Conservation (phyloP, 2,888 invertebrate genomes). For the Holacanthella duospinosa region DNA sequence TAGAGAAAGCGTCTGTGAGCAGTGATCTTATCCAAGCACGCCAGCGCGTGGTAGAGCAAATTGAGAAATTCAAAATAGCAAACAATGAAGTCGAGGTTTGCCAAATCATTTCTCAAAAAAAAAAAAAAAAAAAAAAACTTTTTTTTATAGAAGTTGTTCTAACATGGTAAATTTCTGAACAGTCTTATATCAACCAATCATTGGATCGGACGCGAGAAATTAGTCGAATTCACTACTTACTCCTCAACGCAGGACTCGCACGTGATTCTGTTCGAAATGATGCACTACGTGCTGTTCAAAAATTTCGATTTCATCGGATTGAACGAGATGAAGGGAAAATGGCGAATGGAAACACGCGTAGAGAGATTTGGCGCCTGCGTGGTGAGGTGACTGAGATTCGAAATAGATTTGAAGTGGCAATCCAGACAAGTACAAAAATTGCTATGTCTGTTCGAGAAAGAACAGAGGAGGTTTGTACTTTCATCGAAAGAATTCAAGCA, state of each 20-base stretch:
- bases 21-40: slow-evolving; percentile 23
- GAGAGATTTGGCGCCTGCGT: slow-evolving; percentile 23
- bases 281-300: slow-evolving; percentile 25
- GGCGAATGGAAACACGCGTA: slow-evolving; percentile 22
- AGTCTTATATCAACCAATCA: slow-evolving; percentile 14
- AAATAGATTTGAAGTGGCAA: slow-evolving; percentile 22
- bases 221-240: slow-evolving; percentile 22
- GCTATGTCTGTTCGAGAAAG: slow-evolving; percentile 26
- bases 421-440: slow-evolving; percentile 16
- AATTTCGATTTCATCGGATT: slow-evolving; percentile 20
- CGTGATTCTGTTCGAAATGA: slow-evolving; percentile 28
- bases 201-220: slow-evolving; percentile 17
- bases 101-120: too few relatives aligned
- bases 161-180: too few relatives aligned
- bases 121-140: too few relatives aligned
- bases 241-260: slow-evolving; percentile 27
- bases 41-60: slow-evolving; percentile 18
- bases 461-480: slow-evolving; percentile 32
- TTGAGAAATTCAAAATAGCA: slow-evolving; percentile 17
- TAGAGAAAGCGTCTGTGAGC: slow-evolving; percentile 26
- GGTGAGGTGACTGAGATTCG: slow-evolving; percentile 19
- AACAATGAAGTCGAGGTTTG: slow-evolving; percentile 20
- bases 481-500: slow-evolving; percentile 28
- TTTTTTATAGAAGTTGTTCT: too few relatives aligned
- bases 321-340: slow-evolving; percentile 27